A percentile compares a stretch with the other conserved stretches of the same genome.
phyloP scores from a whole-genome alignment of 1,140 invertebrate species.

The Adoxophyes honmai region DNA sequence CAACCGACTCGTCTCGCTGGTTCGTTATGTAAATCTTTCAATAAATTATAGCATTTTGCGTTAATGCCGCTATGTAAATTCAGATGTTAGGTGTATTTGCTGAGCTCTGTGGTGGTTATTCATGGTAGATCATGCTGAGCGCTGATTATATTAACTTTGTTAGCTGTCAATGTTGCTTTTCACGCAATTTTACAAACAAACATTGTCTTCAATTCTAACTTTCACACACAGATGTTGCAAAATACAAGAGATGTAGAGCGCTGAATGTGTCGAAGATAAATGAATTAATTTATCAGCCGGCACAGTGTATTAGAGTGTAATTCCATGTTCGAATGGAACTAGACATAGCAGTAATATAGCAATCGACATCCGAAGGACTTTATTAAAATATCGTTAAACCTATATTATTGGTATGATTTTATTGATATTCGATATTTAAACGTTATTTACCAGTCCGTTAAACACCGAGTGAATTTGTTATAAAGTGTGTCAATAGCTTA shows the following conservation, averaged over 20 bases:
- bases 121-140: no score
- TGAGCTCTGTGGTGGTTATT: no score
- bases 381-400: slow-evolving; percentile 1
- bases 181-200: no score
- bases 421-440: not conserved
- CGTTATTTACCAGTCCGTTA: no score
- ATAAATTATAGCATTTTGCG: slow-evolving; percentile 47
- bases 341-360: not conserved
- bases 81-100: slow-evolving; percentile 28
- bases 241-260: not conserved
- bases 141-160: no score
- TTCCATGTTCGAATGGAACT: not conserved
- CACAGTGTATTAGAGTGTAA: slow-evolving; percentile 23
- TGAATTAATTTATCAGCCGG: slow-evolving; percentile 47
- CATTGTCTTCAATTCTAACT: no score
- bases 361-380: not conserved
- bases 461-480: no score
- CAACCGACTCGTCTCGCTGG: slow-evolving; percentile 38
- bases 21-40: slow-evolving; percentile 54
- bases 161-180: no score
- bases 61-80: slow-evolving; percentile 23
- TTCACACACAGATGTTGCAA: slow-evolving; percentile 7
- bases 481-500: no score
- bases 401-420: not conserved
- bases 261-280: slow-evolving; percentile 40